Evolutionary conservation across 2,888 invertebrate genomes (phyloP).

Genomic region (Rutpela maculata): DNA sequence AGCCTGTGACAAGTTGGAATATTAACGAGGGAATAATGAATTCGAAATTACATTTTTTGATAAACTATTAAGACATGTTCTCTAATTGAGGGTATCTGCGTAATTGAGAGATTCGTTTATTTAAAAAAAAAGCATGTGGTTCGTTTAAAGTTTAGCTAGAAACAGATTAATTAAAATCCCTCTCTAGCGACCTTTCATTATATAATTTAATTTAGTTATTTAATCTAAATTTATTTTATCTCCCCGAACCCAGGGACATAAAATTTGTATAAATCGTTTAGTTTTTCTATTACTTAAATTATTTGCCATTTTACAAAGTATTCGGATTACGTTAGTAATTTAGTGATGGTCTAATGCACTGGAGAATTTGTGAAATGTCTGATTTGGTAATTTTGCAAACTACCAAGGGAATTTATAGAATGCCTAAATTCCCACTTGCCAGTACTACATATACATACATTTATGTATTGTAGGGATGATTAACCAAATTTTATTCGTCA

Average conservation of each 20-base stretch:
- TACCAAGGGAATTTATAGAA: conserved; percentile 8
- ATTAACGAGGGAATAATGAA: not conserved
- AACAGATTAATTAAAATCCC: not conserved
- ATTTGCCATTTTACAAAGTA: not conserved
- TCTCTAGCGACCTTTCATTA: not conserved
- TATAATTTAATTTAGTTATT: not conserved
- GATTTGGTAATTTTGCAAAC: conserved; percentile 7
- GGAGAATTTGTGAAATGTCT: conserved; percentile 7
- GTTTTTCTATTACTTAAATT: not conserved
- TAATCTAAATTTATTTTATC: not conserved
- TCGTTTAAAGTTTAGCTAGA: too few species aligned
- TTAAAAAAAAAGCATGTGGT: too few species aligned
- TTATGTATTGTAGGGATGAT: not conserved
- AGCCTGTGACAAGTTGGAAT: not conserved
- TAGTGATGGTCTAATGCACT: not conserved
- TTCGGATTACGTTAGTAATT: not conserved
- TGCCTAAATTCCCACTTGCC: conserved; percentile 5
- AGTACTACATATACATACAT: not conserved
- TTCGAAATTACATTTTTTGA: not conserved
- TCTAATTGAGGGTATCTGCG: too few species aligned
- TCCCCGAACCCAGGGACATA: not conserved
- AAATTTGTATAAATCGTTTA: not conserved
- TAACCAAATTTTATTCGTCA: conserved; percentile 2
- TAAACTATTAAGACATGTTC: too few species aligned
- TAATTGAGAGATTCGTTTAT: too few species aligned